Conservation (phyloP, 2,888 invertebrate species). For the Colletes collaris region DNA sequence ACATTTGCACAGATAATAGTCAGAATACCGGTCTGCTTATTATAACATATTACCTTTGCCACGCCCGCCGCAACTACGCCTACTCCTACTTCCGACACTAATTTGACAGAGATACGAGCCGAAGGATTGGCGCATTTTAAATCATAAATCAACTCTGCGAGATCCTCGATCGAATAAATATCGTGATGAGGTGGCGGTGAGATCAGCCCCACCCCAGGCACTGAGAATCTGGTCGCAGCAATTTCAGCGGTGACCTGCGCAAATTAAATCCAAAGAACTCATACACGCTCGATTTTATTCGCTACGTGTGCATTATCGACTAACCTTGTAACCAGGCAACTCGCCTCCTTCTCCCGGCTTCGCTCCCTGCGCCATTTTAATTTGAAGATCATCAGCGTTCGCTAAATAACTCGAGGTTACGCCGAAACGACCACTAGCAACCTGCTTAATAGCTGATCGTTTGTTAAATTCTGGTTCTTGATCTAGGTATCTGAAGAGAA, state of each 20-base stretch:
- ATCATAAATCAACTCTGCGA: conserved; percentile 99
- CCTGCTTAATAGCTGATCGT: conserved; percentile 98
- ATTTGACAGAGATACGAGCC: conserved; percentile 97
- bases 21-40: not conserved
- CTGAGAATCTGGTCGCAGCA: conserved; percentile 97
- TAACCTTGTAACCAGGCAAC: conserved; percentile 92
- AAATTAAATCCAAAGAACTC: not conserved
- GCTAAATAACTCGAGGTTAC: conserved; percentile 98
- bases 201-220: conserved; percentile 98
- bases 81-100: conserved; percentile 99
- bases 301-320: not conserved
- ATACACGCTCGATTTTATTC: not conserved
- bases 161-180: conserved; percentile 99
- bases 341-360: conserved; percentile 99
- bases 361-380: conserved; percentile 99
- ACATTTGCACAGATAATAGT: no score
- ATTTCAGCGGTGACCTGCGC: conserved; percentile 95
- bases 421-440: conserved; percentile 99
- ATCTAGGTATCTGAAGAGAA: conserved; percentile 79
- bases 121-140: conserved; percentile 98
- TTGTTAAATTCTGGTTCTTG: conserved; percentile 92
- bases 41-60: conserved; percentile 89
- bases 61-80: conserved; percentile 99
- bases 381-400: conserved; percentile 98
- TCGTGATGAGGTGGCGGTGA: conserved; percentile 99